These are phyloP conservation scores for Thyatira batis DNA, from an alignment of 2,888 invertebrate species.

Conservation along the genomic window DNA sequence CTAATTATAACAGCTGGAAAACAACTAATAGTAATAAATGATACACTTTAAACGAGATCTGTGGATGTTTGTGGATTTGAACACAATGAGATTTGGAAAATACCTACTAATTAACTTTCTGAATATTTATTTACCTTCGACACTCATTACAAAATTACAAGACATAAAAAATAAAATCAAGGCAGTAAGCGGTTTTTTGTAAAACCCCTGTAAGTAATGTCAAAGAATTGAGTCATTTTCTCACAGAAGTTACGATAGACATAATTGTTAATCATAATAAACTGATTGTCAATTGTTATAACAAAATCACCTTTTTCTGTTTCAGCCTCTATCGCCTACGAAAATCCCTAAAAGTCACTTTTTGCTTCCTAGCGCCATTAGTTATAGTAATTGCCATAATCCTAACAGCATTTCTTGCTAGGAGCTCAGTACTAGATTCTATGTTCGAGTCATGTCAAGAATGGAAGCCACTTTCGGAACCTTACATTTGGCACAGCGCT, in stretches of 20 bases:
- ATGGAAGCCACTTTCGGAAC: conserved; percentile 62
- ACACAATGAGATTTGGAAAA: no score
- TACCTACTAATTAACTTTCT: no score
- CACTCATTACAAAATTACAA: no score
- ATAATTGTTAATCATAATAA: no score
- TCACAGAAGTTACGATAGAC: no score
- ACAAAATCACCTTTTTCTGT: no score
- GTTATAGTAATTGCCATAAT: conserved; percentile 58
- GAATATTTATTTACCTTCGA: no score
- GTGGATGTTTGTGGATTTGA: not conserved
- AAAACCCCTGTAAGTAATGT: no score
- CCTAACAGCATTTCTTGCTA: conserved; percentile 63
- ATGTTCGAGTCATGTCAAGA: conserved; percentile 69
- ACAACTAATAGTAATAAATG: not conserved
- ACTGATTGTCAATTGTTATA: no score
- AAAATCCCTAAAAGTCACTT: conserved; percentile 73
- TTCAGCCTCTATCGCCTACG: conserved; percentile 77
- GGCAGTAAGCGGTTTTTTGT: no score
- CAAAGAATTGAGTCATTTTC: no score
- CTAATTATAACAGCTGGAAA: not conserved
- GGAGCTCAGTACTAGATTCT: conserved; percentile 48
- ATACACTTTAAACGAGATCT: not conserved
- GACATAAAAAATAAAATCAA: no score
- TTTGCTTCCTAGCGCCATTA: conserved; percentile 61
- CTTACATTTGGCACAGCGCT: conserved; percentile 84